Conservation (phyloP, 2,113 vertebrate species). For the Zeus faber region DNA sequence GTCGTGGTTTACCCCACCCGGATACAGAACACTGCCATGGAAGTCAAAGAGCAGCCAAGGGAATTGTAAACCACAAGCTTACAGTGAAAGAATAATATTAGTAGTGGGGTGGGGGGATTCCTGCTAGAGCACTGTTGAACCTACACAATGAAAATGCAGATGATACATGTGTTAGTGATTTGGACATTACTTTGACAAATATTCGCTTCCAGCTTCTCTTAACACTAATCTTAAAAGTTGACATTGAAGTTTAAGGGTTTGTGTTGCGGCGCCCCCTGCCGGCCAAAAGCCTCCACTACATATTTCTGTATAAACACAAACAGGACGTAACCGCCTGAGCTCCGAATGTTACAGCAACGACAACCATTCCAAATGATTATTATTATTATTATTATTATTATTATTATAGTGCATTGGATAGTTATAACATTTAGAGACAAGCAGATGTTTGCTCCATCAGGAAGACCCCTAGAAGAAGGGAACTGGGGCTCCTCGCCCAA, state of each 20-base stretch:
- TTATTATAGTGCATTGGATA: not conserved
- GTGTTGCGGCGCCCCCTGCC: not conserved
- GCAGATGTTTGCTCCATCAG: too few relatives aligned
- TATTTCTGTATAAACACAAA: too few relatives aligned
- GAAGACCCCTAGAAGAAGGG: too few relatives aligned
- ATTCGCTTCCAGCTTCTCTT: not conserved
- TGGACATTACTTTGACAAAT: too few relatives aligned
- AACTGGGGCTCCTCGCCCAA: too few relatives aligned
- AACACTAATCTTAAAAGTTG: too few relatives aligned
- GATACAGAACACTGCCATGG: conserved; percentile 24
- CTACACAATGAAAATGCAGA: not conserved
- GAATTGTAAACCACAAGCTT: conserved; percentile 4
- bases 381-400: not conserved
- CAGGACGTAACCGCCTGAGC: too few relatives aligned
- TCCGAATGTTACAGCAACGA: not conserved
- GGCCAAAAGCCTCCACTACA: not conserved
- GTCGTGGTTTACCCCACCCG: conserved; percentile 32
- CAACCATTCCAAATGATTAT: not conserved
- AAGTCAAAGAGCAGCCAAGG: conserved; percentile 15
- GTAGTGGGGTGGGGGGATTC: too few relatives aligned
- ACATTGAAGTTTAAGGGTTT: too few relatives aligned
- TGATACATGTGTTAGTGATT: not conserved
- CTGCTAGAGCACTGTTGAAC: not conserved
- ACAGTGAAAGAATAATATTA: not conserved
- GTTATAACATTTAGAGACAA: too few relatives aligned